Evolutionary conservation across 1,140 invertebrate species (phyloP), one percentile per base, ranked within the genome.

Genomic region (Caenorhabditis latens): DNA sequence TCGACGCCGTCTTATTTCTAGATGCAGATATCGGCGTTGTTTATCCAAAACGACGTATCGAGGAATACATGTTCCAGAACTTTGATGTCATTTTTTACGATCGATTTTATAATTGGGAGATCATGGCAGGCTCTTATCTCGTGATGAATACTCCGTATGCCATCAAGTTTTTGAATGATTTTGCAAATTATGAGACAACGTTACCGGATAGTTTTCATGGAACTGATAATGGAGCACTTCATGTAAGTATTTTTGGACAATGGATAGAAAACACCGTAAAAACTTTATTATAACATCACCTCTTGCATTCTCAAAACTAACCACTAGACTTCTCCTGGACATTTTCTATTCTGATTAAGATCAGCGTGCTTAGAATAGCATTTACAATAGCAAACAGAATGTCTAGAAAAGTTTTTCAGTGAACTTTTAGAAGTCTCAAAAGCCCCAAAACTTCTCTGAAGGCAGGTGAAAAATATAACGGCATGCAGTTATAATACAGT

Each of bases 91-190:
- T 91, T 7, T 91, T 91, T 79, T 91, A 91, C 61, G 90, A 91
- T 75, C 87, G 90, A 19, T 92, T 92, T 71, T 92, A 91, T 67
- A 91, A 91, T 61, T 91, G 91, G 90, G 90, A 91, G 88, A 91
- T 91, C 75, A 89, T 90, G 21, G 61, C 83, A 40, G 90, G 90
- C 16, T 91, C 91, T 79, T 91, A 91, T 86, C 88, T 91, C 79
- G 90, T 88, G 24, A 83, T 48, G 65, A 91, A 91, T 48, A 92
- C 89, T 14, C 83, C 88, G 43, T 91, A 89, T 58, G 87, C 91
- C 14, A 88, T 84, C 14, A 84, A 90, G 13, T 91, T 91, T 84
- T 48, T 91, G 21, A 82, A 84, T 19, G 88, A 90, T n/a, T 91
- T 90, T 88, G 90, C 90, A 14, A 89, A 91, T 83, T 91, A 87